Percentiles rank a stretch among this genome's conserved stretches.
These are phyloP conservation scores for Heterochromis multidens DNA, from an alignment of 2,113 vertebrate species.

Conservation along the genomic window DNA sequence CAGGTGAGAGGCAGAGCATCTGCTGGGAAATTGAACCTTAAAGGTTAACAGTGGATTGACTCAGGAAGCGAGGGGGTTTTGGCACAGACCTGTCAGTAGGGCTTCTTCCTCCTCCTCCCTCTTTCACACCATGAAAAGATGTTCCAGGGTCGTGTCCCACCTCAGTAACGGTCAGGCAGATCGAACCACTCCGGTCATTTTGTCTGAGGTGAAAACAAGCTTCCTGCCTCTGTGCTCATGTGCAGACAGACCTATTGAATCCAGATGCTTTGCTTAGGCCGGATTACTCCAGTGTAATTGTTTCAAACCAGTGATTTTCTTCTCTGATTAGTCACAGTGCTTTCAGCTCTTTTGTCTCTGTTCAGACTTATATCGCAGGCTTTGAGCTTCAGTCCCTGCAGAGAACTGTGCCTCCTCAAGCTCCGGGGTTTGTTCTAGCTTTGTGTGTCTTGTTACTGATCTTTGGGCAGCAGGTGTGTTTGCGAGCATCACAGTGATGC, in stretches of 20 bases:
- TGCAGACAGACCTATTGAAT: neutral
- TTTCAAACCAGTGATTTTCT: conserved; percentile 10
- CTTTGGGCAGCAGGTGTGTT: neutral
- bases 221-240: neutral
- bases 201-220: conserved; percentile 7
- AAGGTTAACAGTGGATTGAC: neutral
- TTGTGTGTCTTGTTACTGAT: neutral
- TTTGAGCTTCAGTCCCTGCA: conserved; percentile 3
- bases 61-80: neutral
- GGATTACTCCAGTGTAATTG: conserved; percentile 19
- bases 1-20: neutral
- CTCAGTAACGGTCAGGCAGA: rapidly evolving
- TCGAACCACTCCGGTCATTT: neutral
- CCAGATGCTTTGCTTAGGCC: neutral
- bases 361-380: neutral
- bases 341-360: conserved; percentile 2
- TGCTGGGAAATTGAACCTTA: neutral
- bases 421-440: neutral
- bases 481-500: neutral
- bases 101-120: neutral
- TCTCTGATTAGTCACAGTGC: conserved; percentile 34
- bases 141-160: neutral
- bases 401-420: neutral
- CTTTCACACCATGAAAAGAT: neutral
- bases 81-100: neutral